Evolutionary conservation across 2,113 vertebrate species (phyloP).

Genomic region (Lepidothrix coronata): DNA sequence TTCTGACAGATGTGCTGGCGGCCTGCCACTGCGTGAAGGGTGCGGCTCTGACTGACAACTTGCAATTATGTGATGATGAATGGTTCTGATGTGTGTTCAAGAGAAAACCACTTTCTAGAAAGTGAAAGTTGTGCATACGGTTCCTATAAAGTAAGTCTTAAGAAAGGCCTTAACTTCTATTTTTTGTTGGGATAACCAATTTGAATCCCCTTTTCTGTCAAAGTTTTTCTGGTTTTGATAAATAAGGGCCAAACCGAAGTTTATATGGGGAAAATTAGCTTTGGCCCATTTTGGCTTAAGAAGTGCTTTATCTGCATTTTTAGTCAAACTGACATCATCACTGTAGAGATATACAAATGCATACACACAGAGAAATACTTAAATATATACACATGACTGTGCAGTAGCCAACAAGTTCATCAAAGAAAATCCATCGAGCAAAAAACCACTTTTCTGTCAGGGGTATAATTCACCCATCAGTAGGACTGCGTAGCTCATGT

Average conservation of each 20-base stretch:
- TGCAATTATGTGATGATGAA: conserved; percentile 80
- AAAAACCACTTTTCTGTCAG: conserved; percentile 54
- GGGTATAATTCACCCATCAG: conserved; percentile 54
- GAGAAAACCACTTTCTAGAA: conserved; percentile 84
- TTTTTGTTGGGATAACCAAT: conserved; percentile 67
- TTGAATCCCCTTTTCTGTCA: conserved; percentile 59
- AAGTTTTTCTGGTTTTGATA: conserved; percentile 74
- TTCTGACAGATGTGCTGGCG: conserved; percentile 87
- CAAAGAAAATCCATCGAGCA: conserved; percentile 40
- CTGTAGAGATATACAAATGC: conserved; percentile 47
- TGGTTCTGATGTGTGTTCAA: conserved; percentile 82
- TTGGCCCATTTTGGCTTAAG: conserved; percentile 70
- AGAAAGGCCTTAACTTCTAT: conserved; percentile 67
- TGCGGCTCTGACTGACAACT: conserved; percentile 83
- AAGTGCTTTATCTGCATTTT: conserved; percentile 75
- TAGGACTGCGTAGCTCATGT: conserved; percentile 27
- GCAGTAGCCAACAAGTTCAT: conserved; percentile 48
- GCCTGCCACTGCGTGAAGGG: conserved; percentile 79
- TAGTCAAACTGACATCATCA: conserved; percentile 69
- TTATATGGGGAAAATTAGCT: conserved; percentile 69
- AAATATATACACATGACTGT: conserved; percentile 58
- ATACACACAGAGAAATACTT: conserved; percentile 41
- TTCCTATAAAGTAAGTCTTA: conserved; percentile 77
- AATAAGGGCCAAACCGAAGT: conserved; percentile 70
- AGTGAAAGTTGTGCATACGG: conserved; percentile 79